Base-by-base conservation (phyloP, 37 sponge, comb jelly and placozoan genomes). In the Cliona cf. orientalis region DNA sequence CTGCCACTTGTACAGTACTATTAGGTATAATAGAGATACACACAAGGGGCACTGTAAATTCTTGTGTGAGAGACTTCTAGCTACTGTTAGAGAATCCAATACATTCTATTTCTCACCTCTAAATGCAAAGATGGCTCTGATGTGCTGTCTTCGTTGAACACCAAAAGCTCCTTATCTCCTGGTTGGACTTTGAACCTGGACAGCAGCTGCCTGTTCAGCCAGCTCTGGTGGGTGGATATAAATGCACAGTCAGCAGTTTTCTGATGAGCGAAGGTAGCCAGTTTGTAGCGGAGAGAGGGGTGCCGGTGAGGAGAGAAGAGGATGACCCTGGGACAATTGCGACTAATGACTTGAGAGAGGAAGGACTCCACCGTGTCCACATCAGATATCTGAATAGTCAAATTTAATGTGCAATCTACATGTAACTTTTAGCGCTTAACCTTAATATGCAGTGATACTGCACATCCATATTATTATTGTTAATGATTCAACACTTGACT, bases 281-380 rank as follows among this genome's bases (percentile, higher is more conserved):
- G 68, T 21, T 56, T 69, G 34, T 66, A 58, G 34, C 25, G 34
- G 42, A 91, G 84, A 7, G 87, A 74, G 53, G 92, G 92, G 23
- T 44, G 38, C 2, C 67, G 74, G 34, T 42, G 33, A 2, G 59
- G 66, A 36, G 92, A 68, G 66, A 78, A 40, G 0, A 83, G 49
- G 19, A 91, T 21, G 2, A 78, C 63, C 0, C 80, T 60, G 0
- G 92, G 92, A 23, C 77, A 63, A 55, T 91, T 91, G 0, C 62
- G 12, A 22, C 42, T 22, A 4, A 91, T 73, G 19, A 69, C 67
- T 0, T 79, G 35, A 21, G 74, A 45, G 42, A 83, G 59, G 44
- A 79, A 89, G 12, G 43, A 2, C 11, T 83, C 66, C 45, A 49
- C 46, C 1, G 35, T 21, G 42, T 71, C 41, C 32, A 32, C 58